Percentiles rank a stretch among this genome's conserved stretches.
These are phyloP conservation scores for Tachina grossa DNA, from an alignment of 2,888 invertebrate genomes.

Conservation along the genomic window DNA sequence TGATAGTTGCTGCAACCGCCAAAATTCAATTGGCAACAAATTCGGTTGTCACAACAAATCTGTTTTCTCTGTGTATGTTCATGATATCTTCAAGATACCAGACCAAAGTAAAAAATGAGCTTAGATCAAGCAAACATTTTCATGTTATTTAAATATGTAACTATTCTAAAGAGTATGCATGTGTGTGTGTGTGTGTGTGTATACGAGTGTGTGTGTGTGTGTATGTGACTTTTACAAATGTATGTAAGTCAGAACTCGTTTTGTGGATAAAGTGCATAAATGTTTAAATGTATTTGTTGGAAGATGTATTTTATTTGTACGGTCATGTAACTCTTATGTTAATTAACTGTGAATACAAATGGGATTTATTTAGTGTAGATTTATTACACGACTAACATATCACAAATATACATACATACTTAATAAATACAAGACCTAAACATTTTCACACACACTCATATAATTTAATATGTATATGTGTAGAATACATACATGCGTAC, in stretches of 20 bases:
- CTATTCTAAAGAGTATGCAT: too few relatives aligned
- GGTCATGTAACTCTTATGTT: constrained; percentile 71
- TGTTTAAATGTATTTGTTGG: constrained; percentile 30
- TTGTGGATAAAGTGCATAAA: neutral
- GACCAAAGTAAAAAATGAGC: constrained; percentile 59
- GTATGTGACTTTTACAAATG: neutral
- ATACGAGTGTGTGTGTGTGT: neutral
- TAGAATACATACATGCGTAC: neutral
- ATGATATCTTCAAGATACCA: constrained; percentile 57
- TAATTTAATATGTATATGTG: neutral
- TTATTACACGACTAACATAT: constrained; percentile 65
- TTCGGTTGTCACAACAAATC: too few relatives aligned
- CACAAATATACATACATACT: constrained; percentile 26
- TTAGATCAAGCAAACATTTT: constrained; percentile 53
- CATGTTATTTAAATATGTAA: constrained; percentile 60
- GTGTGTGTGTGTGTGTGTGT: neutral
- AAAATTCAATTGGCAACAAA: too few relatives aligned
- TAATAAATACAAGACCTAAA: neutral
- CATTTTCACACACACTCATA: neutral
- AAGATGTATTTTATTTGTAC: constrained; percentile 57
- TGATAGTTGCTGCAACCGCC: too few relatives aligned
- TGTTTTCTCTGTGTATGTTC: too few relatives aligned
- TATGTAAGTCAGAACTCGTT: neutral
- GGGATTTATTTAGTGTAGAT: constrained; percentile 70
- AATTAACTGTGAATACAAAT: constrained; percentile 72